These are phyloP conservation scores for Gobionotothen gibberifrons DNA, from an alignment of 2,797 vertebrate genomes.

Conservation along the genomic window DNA sequence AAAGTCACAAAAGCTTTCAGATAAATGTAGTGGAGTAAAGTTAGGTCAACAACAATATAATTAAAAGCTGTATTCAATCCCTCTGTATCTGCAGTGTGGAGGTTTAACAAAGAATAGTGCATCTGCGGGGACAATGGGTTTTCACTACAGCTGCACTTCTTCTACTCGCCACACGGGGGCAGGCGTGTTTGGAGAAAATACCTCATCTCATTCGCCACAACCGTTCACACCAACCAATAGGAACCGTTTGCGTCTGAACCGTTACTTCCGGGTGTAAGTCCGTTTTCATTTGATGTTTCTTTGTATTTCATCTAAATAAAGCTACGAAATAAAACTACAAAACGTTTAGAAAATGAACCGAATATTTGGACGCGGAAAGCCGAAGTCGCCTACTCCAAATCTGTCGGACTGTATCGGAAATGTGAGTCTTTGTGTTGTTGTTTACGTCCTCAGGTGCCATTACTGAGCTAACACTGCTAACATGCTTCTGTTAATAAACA, in stretches of 20 bases:
- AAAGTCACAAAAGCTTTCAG: too few species aligned
- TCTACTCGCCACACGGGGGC: slow-evolving; percentile 37
- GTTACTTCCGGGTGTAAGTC: slow-evolving; percentile 77
- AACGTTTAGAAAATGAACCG: slow-evolving; percentile 88
- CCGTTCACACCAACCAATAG: slow-evolving; percentile 59
- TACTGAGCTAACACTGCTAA: slow-evolving; percentile 34
- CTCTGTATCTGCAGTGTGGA: slow-evolving; percentile 4
- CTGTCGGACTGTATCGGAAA: slow-evolving; percentile 96
- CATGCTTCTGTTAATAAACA: neutral
- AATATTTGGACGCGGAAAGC: slow-evolving; percentile 94
- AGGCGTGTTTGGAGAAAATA: neutral
- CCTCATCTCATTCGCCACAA: slow-evolving; percentile 59
- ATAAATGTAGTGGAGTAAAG: too few species aligned
- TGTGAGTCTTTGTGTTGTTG: slow-evolving; percentile 82
- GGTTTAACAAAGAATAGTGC: slow-evolving; percentile 61
- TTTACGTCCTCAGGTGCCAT: slow-evolving; percentile 43
- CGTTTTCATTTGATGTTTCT: slow-evolving; percentile 39
- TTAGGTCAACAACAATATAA: too few species aligned
- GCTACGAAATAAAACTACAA: neutral
- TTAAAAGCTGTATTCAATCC: too few species aligned
- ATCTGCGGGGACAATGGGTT: slow-evolving; percentile 61
- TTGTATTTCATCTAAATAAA: slow-evolving; percentile 32
- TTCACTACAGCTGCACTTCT: slow-evolving; percentile 16
- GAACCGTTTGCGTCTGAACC: slow-evolving; percentile 15
- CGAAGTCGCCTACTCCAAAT: slow-evolving; percentile 90